Percentiles rank a stretch among this genome's conserved stretches.
These are phyloP conservation scores for Platyscapa corneri DNA, from an alignment of 1,140 invertebrate genomes.

Conservation along the genomic window DNA sequence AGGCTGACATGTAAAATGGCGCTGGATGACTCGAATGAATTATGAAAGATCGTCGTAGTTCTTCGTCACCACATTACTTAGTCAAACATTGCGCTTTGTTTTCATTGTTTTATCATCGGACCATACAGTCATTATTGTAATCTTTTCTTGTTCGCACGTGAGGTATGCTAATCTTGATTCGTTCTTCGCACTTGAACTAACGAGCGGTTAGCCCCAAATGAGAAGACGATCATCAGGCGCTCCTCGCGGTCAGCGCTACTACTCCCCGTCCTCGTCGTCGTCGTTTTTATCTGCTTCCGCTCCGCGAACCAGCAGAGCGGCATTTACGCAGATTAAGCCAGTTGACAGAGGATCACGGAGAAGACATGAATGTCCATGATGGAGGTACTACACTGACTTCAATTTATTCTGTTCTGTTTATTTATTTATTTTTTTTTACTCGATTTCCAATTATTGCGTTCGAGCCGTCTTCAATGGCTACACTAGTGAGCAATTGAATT, in stretches of 20 bases:
- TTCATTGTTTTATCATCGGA: background rate
- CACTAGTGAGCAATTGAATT: background rate
- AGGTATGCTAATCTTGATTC: background rate
- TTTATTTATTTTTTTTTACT: background rate
- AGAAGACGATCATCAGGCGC: slow-evolving; percentile 37
- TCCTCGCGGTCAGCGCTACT: slow-evolving; percentile 17
- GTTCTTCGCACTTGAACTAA: background rate
- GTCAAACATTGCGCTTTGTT: background rate
- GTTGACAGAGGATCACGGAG: slow-evolving; percentile 14
- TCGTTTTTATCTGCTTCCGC: background rate
- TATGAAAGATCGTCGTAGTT: slow-evolving; percentile 64
- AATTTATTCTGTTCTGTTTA: background rate
- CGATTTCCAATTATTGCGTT: background rate
- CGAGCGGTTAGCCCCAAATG: slow-evolving; percentile 13
- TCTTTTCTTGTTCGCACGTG: background rate
- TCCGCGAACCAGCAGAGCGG: background rate
- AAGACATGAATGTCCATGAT: slow-evolving; percentile 67
- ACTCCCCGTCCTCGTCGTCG: background rate
- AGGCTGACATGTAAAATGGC: slow-evolving; percentile 61
- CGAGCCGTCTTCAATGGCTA: background rate
- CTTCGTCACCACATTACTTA: slow-evolving; percentile 44
- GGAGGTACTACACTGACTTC: slow-evolving; percentile 59
- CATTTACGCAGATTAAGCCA: slow-evolving; percentile 17
- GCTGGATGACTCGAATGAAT: slow-evolving; percentile 64
- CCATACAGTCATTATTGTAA: background rate